Conservation (phyloP, 2,888 invertebrate genomes). For the Eupithecia pulchellata region DNA sequence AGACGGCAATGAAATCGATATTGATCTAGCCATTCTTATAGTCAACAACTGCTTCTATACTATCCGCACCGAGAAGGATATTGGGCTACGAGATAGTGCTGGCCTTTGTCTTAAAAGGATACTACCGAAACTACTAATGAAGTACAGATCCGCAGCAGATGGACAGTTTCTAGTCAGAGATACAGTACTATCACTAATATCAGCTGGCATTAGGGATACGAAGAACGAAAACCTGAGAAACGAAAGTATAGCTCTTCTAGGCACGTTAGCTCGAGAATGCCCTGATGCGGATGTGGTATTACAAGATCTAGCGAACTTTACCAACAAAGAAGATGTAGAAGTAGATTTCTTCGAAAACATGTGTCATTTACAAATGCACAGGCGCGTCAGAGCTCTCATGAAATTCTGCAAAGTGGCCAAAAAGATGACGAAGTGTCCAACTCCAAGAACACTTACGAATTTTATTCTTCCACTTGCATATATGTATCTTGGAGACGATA, state of each 20-base stretch:
- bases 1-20: conserved; percentile 80
- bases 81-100: conserved; percentile 92
- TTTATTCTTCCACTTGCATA: conserved; percentile 94
- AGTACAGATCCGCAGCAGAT: conserved; percentile 83
- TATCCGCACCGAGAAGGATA: conserved; percentile 91
- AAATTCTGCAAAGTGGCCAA: conserved; percentile 89
- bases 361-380: conserved; percentile 93
- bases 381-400: conserved; percentile 92
- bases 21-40: conserved; percentile 89
- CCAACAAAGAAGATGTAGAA: conserved; percentile 90
- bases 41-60: conserved; percentile 93
- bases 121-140: conserved; percentile 86
- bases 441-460: conserved; percentile 90
- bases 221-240: conserved; percentile 90
- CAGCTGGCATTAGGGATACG: conserved; percentile 89
- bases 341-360: conserved; percentile 98
- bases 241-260: conserved; percentile 92
- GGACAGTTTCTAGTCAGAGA: conserved; percentile 89
- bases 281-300: conserved; percentile 89
- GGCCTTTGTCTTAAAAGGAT: conserved; percentile 90
- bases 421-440: conserved; percentile 85
- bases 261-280: conserved; percentile 90
- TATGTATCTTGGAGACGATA: conserved; percentile 91
- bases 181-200: conserved; percentile 89
- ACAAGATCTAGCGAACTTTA: conserved; percentile 88